A percentile compares a stretch with the other conserved stretches of the same genome.
Evolutionary conservation across 1,140 invertebrate genomes (phyloP).

Genomic region (Trichomalopsis sarcophagae): DNA sequence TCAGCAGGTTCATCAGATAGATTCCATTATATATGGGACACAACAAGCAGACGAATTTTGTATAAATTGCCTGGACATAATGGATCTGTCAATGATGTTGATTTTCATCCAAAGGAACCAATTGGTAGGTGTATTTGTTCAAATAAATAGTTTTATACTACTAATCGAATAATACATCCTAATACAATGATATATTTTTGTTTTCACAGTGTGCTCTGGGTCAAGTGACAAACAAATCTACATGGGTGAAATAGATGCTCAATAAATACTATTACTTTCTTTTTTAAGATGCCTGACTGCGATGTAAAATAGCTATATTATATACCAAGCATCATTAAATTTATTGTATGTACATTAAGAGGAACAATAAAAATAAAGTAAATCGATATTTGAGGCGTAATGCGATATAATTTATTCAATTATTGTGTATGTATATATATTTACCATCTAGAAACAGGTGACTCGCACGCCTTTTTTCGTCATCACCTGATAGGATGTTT

Average conservation of each 20-base stretch:
- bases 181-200: constrained; percentile 55
- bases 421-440: constrained; percentile 60
- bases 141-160: constrained; percentile 12
- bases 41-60: constrained; percentile 90
- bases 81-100: constrained; percentile 97
- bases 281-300: background rate
- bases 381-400: constrained; percentile 41
- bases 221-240: constrained; percentile 98
- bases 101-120: constrained; percentile 97
- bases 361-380: background rate
- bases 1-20: constrained; percentile 95
- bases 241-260: constrained; percentile 89
- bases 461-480: constrained; percentile 14
- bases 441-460: constrained; percentile 57
- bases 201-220: constrained; percentile 88
- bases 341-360: background rate
- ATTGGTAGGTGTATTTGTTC: constrained; percentile 79
- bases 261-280: background rate
- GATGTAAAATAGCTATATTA: constrained; percentile 29
- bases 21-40: constrained; percentile 98
- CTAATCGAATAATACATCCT: constrained; percentile 24
- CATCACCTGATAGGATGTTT: constrained; percentile 24
- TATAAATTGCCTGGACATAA: constrained; percentile 99
- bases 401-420: constrained; percentile 67
- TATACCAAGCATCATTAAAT: background rate